phyloP scores from a whole-genome alignment of 2,888 invertebrate genomes.

The Cheilosia soror region DNA sequence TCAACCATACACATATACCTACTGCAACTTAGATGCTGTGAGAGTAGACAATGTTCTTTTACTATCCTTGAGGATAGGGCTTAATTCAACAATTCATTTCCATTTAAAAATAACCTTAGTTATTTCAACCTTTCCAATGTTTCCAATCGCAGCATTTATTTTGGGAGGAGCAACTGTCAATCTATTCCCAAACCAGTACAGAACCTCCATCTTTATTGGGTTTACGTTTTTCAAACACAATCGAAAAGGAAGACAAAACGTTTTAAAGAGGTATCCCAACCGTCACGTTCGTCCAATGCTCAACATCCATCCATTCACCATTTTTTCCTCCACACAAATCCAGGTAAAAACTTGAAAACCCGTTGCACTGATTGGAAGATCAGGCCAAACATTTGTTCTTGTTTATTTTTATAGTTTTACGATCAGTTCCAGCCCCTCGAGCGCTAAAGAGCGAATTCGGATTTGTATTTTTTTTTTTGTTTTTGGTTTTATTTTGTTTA shows the following conservation, averaged over 20 bases:
- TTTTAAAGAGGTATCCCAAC: slow-evolving; percentile 6
- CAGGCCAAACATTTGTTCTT: slow-evolving; percentile 45
- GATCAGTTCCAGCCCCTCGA: slow-evolving; percentile 61
- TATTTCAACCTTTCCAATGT: background rate
- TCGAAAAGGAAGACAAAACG: background rate
- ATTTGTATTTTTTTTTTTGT: slow-evolving; percentile 8
- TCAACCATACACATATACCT: no score
- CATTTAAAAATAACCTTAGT: background rate
- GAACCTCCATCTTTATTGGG: slow-evolving; percentile 9
- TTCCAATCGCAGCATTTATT: background rate
- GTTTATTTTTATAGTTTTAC: slow-evolving; percentile 65
- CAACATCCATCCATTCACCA: slow-evolving; percentile 40
- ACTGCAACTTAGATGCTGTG: no score
- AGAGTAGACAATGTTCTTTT: no score
- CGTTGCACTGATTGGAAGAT: slow-evolving; percentile 70
- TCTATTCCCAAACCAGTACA: background rate
- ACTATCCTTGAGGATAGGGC: no score
- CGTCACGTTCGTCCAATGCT: slow-evolving; percentile 29
- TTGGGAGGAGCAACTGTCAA: slow-evolving; percentile 27
- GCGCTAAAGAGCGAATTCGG: slow-evolving; percentile 47
- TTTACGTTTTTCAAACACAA: slow-evolving; percentile 3
- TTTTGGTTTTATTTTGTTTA: slow-evolving; percentile 30
- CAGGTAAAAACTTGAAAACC: slow-evolving; percentile 57
- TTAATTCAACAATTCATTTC: no score
- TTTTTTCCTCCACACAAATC: slow-evolving; percentile 26